Evolutionary conservation across 1,140 invertebrate species (phyloP).

Genomic region (Protaetia brevitarsis): DNA sequence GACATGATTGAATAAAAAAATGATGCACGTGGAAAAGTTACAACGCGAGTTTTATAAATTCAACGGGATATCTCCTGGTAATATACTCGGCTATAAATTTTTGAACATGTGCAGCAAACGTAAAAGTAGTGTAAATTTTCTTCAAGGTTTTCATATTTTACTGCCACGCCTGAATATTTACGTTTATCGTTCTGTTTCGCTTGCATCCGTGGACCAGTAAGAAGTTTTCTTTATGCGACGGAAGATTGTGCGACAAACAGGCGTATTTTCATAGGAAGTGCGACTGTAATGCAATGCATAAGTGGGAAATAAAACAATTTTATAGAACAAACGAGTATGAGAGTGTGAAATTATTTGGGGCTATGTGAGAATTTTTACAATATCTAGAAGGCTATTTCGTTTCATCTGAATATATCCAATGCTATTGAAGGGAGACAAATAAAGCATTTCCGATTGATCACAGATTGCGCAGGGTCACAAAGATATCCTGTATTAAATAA

Average conservation of each 20-base stretch:
- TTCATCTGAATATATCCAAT: no score
- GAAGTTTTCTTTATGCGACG: not conserved
- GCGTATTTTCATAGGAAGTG: not conserved
- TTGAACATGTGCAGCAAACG: conserved; percentile 32
- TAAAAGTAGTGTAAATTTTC: conserved; percentile 37
- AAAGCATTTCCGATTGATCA: no score
- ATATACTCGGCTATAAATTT: conserved; percentile 27
- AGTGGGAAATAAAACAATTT: not conserved
- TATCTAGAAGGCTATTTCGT: no score
- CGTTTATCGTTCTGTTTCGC: conserved; percentile 26
- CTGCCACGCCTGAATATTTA: conserved; percentile 35
- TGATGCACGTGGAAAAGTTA: no score
- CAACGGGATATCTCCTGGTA: no score
- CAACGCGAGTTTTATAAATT: no score
- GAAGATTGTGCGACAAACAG: not conserved
- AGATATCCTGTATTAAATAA: no score
- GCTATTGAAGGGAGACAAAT: no score
- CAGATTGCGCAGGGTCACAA: no score
- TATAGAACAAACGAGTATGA: not conserved
- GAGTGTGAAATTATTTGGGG: not conserved
- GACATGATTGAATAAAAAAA: no score
- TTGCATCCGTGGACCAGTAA: not conserved
- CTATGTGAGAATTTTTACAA: no score
- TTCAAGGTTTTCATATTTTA: conserved; percentile 39
- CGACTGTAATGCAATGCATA: not conserved